These are phyloP conservation scores for Empidonax alnorum DNA, from an alignment of 2,113 vertebrate genomes.

Conservation along the genomic window DNA sequence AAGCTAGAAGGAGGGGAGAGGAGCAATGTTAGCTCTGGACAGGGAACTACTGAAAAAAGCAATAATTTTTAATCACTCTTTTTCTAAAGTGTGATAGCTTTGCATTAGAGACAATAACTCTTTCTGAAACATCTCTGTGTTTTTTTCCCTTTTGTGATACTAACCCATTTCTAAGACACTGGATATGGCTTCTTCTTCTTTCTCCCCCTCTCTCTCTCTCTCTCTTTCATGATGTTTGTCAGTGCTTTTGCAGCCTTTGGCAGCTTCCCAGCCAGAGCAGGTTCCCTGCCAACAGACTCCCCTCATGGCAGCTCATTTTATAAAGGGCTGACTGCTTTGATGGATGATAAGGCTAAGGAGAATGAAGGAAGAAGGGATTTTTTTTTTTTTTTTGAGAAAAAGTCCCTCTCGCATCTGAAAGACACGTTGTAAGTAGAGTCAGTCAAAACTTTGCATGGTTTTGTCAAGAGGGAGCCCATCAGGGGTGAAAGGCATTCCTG, in stretches of 20 bases:
- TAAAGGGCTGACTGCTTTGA: slow-evolving; percentile 40
- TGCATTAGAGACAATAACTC: background rate
- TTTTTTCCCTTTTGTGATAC: slow-evolving; percentile 8
- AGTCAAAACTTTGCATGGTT: background rate
- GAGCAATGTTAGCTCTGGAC: background rate
- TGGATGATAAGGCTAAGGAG: slow-evolving; percentile 31
- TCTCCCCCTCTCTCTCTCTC: background rate
- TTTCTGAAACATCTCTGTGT: background rate
- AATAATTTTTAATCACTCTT: background rate
- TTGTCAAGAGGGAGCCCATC: background rate
- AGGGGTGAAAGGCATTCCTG: background rate
- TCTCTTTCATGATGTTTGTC: background rate
- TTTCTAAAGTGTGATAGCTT: background rate
- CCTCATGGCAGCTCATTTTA: background rate
- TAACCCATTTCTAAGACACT: background rate
- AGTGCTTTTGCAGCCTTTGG: slow-evolving; percentile 32
- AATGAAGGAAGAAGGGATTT: background rate
- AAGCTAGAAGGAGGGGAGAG: background rate
- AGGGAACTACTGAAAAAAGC: slow-evolving; percentile 2
- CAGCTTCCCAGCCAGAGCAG: slow-evolving; percentile 46
- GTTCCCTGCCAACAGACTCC: slow-evolving; percentile 30
- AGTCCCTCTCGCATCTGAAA: background rate
- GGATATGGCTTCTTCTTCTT: background rate
- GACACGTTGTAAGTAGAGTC: background rate
- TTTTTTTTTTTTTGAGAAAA: background rate